phyloP scores from a whole-genome alignment of 2,113 vertebrate genomes.

The Callocephalon fimbriatum region DNA sequence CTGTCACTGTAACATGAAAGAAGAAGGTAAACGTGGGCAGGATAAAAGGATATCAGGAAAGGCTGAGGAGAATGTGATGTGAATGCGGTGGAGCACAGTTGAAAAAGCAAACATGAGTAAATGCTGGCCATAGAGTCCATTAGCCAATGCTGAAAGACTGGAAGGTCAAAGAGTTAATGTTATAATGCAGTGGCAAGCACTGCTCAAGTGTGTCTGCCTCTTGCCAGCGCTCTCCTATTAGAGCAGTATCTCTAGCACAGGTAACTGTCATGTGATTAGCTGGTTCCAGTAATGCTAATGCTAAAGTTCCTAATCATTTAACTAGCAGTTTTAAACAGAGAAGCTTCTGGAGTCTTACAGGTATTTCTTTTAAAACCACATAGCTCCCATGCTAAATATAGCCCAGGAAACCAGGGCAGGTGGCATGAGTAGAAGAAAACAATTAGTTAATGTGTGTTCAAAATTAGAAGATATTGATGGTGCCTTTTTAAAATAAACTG shows the following conservation, averaged over 20 bases:
- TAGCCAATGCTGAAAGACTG: neutral
- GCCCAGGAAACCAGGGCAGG: neutral
- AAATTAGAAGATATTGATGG: neutral
- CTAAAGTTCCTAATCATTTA: neutral
- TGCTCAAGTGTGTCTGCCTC: neutral
- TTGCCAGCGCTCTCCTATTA: neutral
- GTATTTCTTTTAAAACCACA: neutral
- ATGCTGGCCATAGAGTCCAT: neutral
- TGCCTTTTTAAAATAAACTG: neutral
- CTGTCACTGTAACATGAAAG: neutral
- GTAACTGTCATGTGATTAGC: neutral
- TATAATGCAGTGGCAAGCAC: neutral
- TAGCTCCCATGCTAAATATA: neutral
- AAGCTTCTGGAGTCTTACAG: neutral
- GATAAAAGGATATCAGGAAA: neutral
- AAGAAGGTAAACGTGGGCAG: neutral
- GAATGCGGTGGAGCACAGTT: neutral
- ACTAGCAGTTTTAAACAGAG: neutral
- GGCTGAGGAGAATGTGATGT: neutral
- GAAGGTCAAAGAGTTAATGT: neutral
- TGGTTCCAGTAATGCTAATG: neutral
- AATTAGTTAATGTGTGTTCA: neutral
- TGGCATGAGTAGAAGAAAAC: neutral
- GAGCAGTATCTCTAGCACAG: neutral
- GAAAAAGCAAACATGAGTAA: neutral